Percentiles rank a stretch among this genome's conserved stretches.
Conservation (phyloP, 1,140 invertebrate species). For the Tetraneura akinire region DNA sequence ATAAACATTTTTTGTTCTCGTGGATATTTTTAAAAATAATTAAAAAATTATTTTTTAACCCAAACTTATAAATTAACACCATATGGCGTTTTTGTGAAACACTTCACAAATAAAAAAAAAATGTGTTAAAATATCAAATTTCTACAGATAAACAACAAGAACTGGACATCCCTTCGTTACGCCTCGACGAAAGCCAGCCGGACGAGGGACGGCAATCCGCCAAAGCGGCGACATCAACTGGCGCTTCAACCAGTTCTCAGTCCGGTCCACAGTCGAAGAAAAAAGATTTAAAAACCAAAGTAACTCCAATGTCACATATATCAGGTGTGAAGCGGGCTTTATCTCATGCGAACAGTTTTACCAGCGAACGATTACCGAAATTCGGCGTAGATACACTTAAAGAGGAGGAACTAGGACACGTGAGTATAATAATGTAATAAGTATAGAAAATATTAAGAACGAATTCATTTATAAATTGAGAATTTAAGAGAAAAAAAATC, state of each 20-base stretch:
- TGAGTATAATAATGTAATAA: no score
- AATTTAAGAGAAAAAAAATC: no score
- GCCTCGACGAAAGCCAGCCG: constrained; percentile 68
- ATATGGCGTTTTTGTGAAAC: no score
- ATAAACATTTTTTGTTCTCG: no score
- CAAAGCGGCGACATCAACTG: constrained; percentile 57
- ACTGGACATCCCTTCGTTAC: constrained; percentile 84
- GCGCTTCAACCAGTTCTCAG: constrained; percentile 55
- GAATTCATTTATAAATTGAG: no score
- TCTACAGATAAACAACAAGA: constrained; percentile 92
- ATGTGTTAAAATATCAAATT: no score
- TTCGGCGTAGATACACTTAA: constrained; percentile 89
- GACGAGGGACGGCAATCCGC: neutral
- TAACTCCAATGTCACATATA: constrained; percentile 80
- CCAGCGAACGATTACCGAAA: constrained; percentile 82
- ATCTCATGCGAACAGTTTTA: constrained; percentile 88
- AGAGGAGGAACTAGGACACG: constrained; percentile 85
- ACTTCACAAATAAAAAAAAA: no score
- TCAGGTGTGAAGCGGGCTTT: constrained; percentile 84
- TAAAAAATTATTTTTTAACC: no score
- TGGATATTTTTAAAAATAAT: no score
- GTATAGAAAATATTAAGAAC: no score
- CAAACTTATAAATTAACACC: no score
- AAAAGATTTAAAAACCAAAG: constrained; percentile 63
- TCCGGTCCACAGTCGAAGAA: constrained; percentile 57